phyloP scores from a whole-genome alignment of 37 sponge, comb jelly and placozoan genomes.

The Geodia barretti region DNA sequence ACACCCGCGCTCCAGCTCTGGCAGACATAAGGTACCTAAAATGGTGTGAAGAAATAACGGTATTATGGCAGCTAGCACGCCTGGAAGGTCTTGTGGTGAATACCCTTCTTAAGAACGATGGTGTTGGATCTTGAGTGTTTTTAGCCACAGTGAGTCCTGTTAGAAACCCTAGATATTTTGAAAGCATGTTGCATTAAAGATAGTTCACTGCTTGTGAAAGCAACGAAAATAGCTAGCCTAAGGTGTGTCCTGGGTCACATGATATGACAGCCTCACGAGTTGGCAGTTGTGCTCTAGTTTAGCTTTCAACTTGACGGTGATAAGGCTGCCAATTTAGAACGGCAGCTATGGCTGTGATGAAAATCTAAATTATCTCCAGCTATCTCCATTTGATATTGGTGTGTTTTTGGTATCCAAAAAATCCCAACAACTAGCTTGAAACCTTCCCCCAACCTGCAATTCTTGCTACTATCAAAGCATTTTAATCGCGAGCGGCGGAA shows the following conservation, averaged over 20 bases:
- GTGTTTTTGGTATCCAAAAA: slow-evolving; percentile 14
- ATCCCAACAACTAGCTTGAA: slow-evolving; percentile 6
- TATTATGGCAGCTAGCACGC: neutral
- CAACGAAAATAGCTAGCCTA: slow-evolving; percentile 5
- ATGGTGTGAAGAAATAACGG: neutral
- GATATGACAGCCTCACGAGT: neutral
- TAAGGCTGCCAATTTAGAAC: slow-evolving; percentile 44
- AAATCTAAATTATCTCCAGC: slow-evolving; percentile 19
- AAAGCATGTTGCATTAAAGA: slow-evolving; percentile 30
- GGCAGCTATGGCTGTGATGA: no score
- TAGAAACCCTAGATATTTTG: slow-evolving; percentile 10
- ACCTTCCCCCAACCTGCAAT: slow-evolving; percentile 33
- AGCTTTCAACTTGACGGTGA: slow-evolving; percentile 14
- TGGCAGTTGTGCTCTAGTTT: slow-evolving; percentile 26
- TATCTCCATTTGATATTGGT: slow-evolving; percentile 35
- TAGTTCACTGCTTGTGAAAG: slow-evolving; percentile 26
- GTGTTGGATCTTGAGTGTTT: slow-evolving; percentile 30
- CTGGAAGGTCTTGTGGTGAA: neutral
- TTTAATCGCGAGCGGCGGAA: no score
- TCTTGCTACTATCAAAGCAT: neutral
- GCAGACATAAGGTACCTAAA: neutral
- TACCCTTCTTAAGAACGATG: slow-evolving; percentile 12
- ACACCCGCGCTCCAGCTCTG: no score
- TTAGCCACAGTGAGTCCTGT: neutral
- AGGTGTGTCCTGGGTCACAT: slow-evolving; percentile 24